Conservation (phyloP, 1,140 invertebrate genomes). For the Diabrotica virgifera region DNA sequence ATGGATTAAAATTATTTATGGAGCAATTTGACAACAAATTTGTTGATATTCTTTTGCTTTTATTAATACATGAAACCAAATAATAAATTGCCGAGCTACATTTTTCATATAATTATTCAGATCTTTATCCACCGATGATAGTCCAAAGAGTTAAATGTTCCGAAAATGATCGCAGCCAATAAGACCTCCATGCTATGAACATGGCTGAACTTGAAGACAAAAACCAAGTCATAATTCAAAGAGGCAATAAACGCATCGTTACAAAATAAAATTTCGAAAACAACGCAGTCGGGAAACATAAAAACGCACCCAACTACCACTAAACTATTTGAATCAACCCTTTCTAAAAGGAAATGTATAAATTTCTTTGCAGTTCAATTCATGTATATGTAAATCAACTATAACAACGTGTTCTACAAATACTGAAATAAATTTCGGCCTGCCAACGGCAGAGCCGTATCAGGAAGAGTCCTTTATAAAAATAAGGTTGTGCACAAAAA, state of each 20-base stretch:
- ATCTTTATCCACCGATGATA: no score
- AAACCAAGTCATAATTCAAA: constrained; percentile 13
- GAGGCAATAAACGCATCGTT: constrained; percentile 18
- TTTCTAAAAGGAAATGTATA: constrained; percentile 26
- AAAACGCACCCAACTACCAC: constrained; percentile 23
- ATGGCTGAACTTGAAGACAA: constrained; percentile 11
- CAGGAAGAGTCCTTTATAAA: constrained; percentile 18
- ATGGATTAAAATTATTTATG: no score
- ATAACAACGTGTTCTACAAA: constrained; percentile 23
- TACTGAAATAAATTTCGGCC: constrained; percentile 24
- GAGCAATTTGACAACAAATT: no score
- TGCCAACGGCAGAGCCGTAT: constrained; percentile 1
- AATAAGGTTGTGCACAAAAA: no score
- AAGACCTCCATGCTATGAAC: constrained; percentile 15
- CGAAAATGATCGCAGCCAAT: constrained; percentile 13
- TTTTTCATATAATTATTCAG: no score
- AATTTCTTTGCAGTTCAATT: constrained; percentile 27
- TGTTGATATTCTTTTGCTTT: no score
- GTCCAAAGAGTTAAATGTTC: constrained; percentile 6
- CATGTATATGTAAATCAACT: constrained; percentile 27
- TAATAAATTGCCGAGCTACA: no score
- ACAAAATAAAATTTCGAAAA: constrained; percentile 9
- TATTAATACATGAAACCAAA: no score
- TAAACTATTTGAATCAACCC: constrained; percentile 25
- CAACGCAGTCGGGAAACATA: constrained; percentile 12